phyloP scores from a whole-genome alignment of 2,113 vertebrate genomes.

The Tragelaphus strepsiceros region DNA sequence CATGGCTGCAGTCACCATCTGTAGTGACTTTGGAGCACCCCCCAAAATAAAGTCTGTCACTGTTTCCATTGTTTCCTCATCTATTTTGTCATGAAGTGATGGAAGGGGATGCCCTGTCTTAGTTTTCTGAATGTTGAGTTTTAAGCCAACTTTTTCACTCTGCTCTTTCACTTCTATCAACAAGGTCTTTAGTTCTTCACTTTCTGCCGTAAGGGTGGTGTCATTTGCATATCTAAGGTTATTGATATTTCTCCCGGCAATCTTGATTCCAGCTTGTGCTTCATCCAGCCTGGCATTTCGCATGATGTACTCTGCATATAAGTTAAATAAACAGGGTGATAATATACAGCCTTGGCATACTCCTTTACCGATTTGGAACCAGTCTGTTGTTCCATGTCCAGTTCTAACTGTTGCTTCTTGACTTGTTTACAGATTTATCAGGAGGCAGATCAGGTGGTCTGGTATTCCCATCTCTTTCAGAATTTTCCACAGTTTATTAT shows the following conservation, averaged over 20 bases:
- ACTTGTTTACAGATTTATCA: neutral
- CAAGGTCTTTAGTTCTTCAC: neutral
- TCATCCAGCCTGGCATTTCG: fast-evolving
- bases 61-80: neutral
- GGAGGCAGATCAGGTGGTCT: neutral
- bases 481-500: neutral
- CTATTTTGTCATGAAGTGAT: neutral
- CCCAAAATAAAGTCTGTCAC: neutral
- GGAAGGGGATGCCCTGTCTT: fast-evolving
- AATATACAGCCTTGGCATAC: neutral
- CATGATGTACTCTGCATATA: neutral
- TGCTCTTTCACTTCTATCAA: neutral
- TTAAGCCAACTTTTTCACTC: neutral
- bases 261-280: neutral
- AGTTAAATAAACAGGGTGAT: neutral
- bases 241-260: neutral
- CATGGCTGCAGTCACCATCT: neutral
- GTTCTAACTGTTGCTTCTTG: neutral
- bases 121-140: neutral
- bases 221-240: neutral
- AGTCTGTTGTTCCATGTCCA: neutral
- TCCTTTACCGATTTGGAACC: neutral
- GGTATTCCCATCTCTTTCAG: neutral
- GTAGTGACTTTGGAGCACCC: neutral
- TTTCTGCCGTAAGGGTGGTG: neutral